phyloP scores from a whole-genome alignment of 2,113 vertebrate genomes.

The Gambusia holbrooki region DNA sequence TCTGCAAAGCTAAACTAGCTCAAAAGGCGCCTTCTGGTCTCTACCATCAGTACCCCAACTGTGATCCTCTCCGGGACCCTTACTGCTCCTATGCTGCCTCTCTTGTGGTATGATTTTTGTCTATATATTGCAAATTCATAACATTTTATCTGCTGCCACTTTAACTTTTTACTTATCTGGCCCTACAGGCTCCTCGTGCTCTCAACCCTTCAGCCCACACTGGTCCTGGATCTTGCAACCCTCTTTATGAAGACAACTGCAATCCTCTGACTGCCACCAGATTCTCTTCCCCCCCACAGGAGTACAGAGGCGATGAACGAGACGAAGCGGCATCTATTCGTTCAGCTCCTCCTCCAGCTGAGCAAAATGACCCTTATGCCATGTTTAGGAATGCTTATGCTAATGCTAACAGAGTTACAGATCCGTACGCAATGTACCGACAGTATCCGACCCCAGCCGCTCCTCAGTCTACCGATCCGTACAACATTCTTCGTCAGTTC shows the following conservation, averaged over 20 bases:
- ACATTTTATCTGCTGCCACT: neutral
- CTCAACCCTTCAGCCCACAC: slow-evolving; percentile 44
- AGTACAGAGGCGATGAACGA: slow-evolving; percentile 58
- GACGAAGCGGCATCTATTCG: slow-evolving; percentile 68
- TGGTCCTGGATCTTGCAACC: slow-evolving; percentile 79
- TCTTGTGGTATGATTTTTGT: slow-evolving; percentile 39
- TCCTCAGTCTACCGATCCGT: slow-evolving; percentile 49
- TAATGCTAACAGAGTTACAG: slow-evolving; percentile 60
- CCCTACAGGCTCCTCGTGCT: slow-evolving; percentile 52
- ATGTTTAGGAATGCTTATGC: slow-evolving; percentile 68
- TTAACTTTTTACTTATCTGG: neutral
- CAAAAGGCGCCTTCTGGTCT: slow-evolving; percentile 74
- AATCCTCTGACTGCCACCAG: slow-evolving; percentile 78
- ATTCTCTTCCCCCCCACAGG: slow-evolving; percentile 48
- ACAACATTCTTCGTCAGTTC: slow-evolving; percentile 57
- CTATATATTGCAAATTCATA: neutral
- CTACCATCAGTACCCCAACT: slow-evolving; percentile 74
- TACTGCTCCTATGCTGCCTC: slow-evolving; percentile 73
- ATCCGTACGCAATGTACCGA: slow-evolving; percentile 66
- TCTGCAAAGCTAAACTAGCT: slow-evolving; percentile 65
- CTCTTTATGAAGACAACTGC: slow-evolving; percentile 78
- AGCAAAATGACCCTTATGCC: slow-evolving; percentile 73
- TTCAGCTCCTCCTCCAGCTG: slow-evolving; percentile 43
- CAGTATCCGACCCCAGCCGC: slow-evolving; percentile 51
- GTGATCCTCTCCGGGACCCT: slow-evolving; percentile 75